phyloP scores from a whole-genome alignment of 2,113 vertebrate genomes.

The Scortum barcoo region DNA sequence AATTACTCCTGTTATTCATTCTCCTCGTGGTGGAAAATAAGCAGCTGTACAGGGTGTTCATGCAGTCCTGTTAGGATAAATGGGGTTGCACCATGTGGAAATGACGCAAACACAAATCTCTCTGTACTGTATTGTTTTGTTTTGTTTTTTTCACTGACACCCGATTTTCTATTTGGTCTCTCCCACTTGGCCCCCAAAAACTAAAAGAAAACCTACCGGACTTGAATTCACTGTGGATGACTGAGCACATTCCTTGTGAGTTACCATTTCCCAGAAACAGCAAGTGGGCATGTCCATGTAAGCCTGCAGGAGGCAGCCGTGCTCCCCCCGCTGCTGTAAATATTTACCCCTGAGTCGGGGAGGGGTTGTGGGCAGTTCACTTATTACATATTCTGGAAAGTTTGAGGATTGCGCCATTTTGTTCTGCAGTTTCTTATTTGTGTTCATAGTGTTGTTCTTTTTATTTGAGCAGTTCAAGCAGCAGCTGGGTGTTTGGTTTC shows the following conservation, averaged over 20 bases:
- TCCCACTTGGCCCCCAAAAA: background rate
- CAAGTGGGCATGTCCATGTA: background rate
- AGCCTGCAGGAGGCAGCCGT: background rate
- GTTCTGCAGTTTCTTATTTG: background rate
- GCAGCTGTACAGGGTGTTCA: background rate
- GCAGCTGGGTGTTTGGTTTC: too few relatives aligned
- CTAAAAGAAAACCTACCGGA: too few relatives aligned
- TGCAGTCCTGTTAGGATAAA: background rate
- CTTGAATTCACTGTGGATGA: slow-evolving; percentile 26
- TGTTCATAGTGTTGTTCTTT: background rate
- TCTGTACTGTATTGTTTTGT: background rate
- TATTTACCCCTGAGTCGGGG: background rate
- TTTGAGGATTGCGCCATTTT: slow-evolving; percentile 23
- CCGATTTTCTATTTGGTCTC: background rate
- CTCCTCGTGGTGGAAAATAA: background rate
- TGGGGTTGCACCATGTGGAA: background rate
- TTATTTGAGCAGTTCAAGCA: too few relatives aligned
- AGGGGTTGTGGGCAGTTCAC: background rate
- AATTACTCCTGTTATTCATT: background rate
- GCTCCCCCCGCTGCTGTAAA: background rate
- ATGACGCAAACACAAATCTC: background rate
- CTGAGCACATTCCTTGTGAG: slow-evolving; percentile 38
- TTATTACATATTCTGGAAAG: background rate
- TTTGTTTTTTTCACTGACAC: background rate
- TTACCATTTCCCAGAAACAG: slow-evolving; percentile 45